A percentile compares a stretch with the other conserved stretches of the same genome.
These are phyloP conservation scores for Urocitellus parryii DNA, from an alignment of 2,113 vertebrate genomes.

Conservation along the genomic window DNA sequence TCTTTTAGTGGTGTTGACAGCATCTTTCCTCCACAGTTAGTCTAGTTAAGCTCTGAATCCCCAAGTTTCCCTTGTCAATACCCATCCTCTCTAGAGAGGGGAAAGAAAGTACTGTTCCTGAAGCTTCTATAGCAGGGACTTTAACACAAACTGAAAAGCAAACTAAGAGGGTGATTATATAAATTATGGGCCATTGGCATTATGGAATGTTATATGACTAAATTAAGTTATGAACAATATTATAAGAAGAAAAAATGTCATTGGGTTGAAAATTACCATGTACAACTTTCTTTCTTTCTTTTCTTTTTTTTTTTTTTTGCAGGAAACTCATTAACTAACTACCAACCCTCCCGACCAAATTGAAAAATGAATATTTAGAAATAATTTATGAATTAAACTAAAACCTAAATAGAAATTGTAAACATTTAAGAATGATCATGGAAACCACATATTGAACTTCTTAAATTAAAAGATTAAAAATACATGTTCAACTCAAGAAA, in stretches of 20 bases:
- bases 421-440: slow-evolving; percentile 18
- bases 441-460: not conserved
- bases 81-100: not conserved
- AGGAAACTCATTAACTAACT: not conserved
- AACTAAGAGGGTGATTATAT: not conserved
- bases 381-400: not conserved
- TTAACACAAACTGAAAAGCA: slow-evolving; percentile 20
- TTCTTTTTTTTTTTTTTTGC: not conserved
- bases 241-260: not conserved
- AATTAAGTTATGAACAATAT: not conserved
- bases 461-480: slow-evolving; percentile 19
- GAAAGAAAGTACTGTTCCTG: not conserved
- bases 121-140: not conserved
- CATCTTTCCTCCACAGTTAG: not conserved
- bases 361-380: not conserved
- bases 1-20: not conserved
- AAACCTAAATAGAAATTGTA: slow-evolving; percentile 5
- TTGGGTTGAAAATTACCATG: not conserved
- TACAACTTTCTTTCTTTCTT: not conserved
- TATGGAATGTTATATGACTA: slow-evolving; percentile 18
- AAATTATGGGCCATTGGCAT: not conserved
- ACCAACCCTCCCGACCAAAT: not conserved
- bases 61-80: not conserved
- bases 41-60: not conserved
- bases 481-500: not conserved